Base-by-base conservation (phyloP, 2,888 invertebrate species). In the Lapara coniferarum region DNA sequence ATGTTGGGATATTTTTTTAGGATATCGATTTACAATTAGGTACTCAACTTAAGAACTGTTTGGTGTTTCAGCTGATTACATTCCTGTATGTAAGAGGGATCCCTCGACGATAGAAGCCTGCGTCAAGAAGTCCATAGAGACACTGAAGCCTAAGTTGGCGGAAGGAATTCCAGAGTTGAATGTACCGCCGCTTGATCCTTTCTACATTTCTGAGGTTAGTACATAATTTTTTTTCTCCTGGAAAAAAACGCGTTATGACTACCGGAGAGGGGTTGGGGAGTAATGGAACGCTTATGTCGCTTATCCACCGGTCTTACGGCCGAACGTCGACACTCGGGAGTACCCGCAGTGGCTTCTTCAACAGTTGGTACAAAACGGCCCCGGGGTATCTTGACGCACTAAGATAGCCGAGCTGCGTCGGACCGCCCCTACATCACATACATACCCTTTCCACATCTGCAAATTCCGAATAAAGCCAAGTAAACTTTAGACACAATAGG, bases 131-230 rank as follows among this genome's bases (percentile, higher is more conserved):
- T 94, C 96, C 10, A 94, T 97, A 25, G 95, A 96, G 71, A 81
- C 85, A 2, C 82, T 96, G 16, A 91, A 94, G 55, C 95, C 95
- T 0, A 89, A 95, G 53, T 85, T 97, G 16, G 86, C 89, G 0
- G 78, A 88, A 10, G 97, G 97, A 3, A 96, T 97, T 66, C 95
- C 95, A 0, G 96, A 96, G 79, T 87, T 97, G 0, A 92, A 94
- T 16, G 95, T 97, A 63, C 97, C 97, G 0, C 91, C 95, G 0
- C 89, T 96, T 66, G 97, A 97, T 70, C 97, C 97, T 0, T 94
- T 97, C 70, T 86, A 89, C 53, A 94, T 97, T 53, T 94, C 96
- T 0, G 94, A 96, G 87, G 95, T 97, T 70, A 10, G 66, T 51
- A 51, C 13, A 13, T 13, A 13, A 5, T 10, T 0, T 7, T 58